Base-by-base conservation (phyloP, 1,140 invertebrate genomes). In the Drosophila ananassae region DNA sequence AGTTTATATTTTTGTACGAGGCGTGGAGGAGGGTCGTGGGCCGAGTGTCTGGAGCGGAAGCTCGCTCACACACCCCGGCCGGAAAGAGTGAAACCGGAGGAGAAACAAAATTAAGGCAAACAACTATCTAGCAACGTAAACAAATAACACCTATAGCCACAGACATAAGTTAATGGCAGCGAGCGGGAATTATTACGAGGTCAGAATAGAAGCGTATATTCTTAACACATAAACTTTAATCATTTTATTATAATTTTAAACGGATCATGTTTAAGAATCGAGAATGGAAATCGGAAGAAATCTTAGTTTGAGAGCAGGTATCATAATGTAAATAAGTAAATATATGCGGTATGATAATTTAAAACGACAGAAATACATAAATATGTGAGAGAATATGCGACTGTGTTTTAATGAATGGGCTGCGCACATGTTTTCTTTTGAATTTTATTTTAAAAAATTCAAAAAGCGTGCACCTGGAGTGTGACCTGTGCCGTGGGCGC, bases 261-360 rank as follows among this genome's bases (percentile, higher is more conserved):
- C 41, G 30, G 10, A 12, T 37, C 10, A 37, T 37, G 10, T 12
- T 37, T 37, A 37, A n/a, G 50, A 72, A 7, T 51, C 51, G 30
- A 72, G 17, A 72, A 52, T 25, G 25, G 47, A 72, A 71, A 71
- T 72, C 54, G 34, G 55, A 59, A 52, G 56, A 61, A 46, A 37
- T 72, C 48, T 69, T 56, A 57, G 52, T 67, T 55, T 47, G 55
- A 37, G 56, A 59, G 13, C 53, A 32, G 60, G 52, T 66, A 75
- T 75, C 72, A 55, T 75, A 75, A 34, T 75, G 72, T 75, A 75
- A 75, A 75, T 75, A 75, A 75, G 72, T 75, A 75, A 74, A 75
- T 75, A 75, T 75, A 75, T 75, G 48, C 72, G 72, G 53, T 75
- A 75, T 75, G 61, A 57, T 74, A 66, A 75, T 75, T 52, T 52